A percentile compares a stretch with the other conserved stretches of the same genome.
Conservation (phyloP, 2,797 vertebrate genomes). For the Neopelma chrysocephalum region DNA sequence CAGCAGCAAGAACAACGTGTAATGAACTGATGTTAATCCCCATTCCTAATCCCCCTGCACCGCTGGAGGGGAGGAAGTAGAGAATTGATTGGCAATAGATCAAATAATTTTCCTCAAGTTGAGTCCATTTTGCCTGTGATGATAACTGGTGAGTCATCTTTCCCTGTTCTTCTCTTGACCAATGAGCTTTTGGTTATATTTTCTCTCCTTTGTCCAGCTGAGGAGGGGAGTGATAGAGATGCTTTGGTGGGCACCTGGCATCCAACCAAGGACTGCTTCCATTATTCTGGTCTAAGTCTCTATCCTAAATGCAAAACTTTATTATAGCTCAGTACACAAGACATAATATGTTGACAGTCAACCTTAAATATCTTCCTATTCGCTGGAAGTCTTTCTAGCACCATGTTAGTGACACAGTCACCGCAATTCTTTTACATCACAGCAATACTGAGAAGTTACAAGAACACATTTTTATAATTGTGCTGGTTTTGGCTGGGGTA, state of each 20-base stretch:
- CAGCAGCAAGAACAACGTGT: background rate
- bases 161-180: background rate
- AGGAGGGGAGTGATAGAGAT: background rate
- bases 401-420: slow-evolving; percentile 23
- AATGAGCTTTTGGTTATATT: background rate
- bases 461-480: slow-evolving; percentile 48
- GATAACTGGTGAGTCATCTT: background rate
- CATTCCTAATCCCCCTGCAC: fast-evolving
- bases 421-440: slow-evolving; percentile 21
- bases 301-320: background rate
- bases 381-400: background rate
- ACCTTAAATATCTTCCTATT: background rate
- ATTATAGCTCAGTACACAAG: background rate
- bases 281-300: background rate
- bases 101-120: background rate
- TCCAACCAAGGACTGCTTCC: background rate
- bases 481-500: background rate
- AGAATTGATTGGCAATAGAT: background rate
- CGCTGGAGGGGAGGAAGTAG: background rate
- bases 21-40: background rate
- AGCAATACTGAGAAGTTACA: slow-evolving; percentile 54
- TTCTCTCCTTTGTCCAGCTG: background rate
- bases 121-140: background rate
- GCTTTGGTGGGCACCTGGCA: background rate
- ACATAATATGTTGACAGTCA: background rate